Conservation (phyloP, 2,797 vertebrate species). For the Danio albolineatus region DNA sequence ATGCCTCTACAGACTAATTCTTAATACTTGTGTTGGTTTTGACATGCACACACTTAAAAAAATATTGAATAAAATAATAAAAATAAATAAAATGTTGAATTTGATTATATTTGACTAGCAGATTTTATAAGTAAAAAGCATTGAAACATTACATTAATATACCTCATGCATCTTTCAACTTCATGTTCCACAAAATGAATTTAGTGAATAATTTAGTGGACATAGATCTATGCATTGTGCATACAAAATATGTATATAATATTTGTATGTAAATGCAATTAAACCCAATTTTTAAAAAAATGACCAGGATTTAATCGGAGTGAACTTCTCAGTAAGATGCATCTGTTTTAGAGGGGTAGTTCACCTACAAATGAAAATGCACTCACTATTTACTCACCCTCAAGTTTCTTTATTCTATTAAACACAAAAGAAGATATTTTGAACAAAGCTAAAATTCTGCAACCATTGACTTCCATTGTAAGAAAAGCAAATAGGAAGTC, state of each 20-base stretch:
- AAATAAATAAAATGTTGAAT: too few species aligned
- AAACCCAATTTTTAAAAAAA: constrained; percentile 1
- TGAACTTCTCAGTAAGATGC: neutral
- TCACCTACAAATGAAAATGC: too few species aligned
- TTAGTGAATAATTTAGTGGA: neutral
- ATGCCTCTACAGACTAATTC: constrained; percentile 73
- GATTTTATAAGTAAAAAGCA: constrained; percentile 3
- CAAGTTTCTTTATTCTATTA: too few species aligned
- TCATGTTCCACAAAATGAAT: neutral
- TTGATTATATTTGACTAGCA: neutral
- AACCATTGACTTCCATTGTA: too few species aligned
- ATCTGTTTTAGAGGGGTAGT: neutral
- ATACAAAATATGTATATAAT: neutral
- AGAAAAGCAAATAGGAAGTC: too few species aligned
- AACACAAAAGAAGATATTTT: too few species aligned
- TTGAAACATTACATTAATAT: neutral
- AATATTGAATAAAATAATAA: too few species aligned
- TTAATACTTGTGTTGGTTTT: constrained; percentile 40
- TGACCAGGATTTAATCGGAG: neutral
- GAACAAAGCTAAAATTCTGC: too few species aligned
- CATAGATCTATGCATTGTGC: neutral
- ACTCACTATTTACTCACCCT: too few species aligned
- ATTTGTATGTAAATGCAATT: neutral
- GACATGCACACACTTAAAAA: neutral
- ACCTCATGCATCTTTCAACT: neutral